These are phyloP conservation scores for Clunio marinus DNA, from an alignment of 2,888 invertebrate species.

Conservation along the genomic window DNA sequence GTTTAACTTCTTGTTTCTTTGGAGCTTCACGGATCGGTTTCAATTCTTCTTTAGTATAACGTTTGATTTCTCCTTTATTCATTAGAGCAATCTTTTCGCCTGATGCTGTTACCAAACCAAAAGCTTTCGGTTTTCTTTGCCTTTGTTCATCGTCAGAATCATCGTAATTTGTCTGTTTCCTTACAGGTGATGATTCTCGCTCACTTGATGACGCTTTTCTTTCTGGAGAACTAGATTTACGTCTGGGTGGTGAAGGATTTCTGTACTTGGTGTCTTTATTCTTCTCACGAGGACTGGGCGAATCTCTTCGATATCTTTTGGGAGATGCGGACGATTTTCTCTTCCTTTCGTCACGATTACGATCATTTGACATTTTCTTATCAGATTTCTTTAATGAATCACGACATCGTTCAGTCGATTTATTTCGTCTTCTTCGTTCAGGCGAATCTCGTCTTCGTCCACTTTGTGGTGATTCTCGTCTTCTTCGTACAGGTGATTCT, in stretches of 20 bases:
- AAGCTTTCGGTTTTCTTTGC: slow-evolving; percentile 36
- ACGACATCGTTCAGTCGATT: slow-evolving; percentile 37
- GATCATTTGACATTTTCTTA: too few species aligned
- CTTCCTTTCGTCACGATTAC: background rate
- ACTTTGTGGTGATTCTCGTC: background rate
- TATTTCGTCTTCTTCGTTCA: slow-evolving; percentile 3
- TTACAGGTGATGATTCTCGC: background rate
- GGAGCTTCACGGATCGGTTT: background rate
- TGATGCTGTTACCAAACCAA: slow-evolving; percentile 39
- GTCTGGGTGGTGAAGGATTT: slow-evolving; percentile 29
- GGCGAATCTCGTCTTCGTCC: background rate
- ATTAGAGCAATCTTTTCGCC: slow-evolving; percentile 24
- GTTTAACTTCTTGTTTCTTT: background rate
- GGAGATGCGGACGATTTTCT: background rate
- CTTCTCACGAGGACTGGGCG: background rate
- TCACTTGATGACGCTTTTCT: background rate
- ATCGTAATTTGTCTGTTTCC: background rate
- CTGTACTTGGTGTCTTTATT: slow-evolving; percentile 5
- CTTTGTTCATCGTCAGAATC: slow-evolving; percentile 36
- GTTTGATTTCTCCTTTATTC: slow-evolving; percentile 4
- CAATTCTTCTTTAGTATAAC: slow-evolving; percentile 30
- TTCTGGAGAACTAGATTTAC: background rate
- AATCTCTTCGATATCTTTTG: background rate
- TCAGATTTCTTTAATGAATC: too few species aligned
- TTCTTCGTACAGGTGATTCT: background rate